Evolutionary conservation across 2,113 vertebrate species (phyloP).

Genomic region (Amazona guildingii): DNA sequence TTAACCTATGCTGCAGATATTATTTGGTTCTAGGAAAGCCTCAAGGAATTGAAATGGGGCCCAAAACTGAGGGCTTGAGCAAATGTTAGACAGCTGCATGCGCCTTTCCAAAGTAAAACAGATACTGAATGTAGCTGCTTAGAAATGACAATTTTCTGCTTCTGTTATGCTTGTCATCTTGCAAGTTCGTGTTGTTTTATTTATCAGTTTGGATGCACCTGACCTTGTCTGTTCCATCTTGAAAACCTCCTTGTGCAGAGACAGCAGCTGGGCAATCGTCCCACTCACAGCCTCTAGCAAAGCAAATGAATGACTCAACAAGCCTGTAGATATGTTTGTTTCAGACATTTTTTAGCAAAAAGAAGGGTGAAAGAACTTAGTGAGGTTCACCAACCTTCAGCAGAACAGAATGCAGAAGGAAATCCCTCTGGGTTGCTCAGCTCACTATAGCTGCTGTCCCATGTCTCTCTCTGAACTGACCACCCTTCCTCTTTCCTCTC

Average conservation of each 20-base stretch:
- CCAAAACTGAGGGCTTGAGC: neutral
- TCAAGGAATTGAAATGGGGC: conserved; percentile 5
- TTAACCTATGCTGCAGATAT: neutral
- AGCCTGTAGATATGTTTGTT: neutral
- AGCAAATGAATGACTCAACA: neutral
- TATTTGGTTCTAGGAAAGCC: neutral
- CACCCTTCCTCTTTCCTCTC: neutral
- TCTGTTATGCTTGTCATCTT: conserved; percentile 73
- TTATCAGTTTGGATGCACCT: conserved; percentile 71
- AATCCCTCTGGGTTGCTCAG: neutral
- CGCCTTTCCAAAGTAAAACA: conserved; percentile 66
- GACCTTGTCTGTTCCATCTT: conserved; percentile 74
- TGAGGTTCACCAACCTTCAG: neutral
- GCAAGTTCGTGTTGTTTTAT: conserved; percentile 59
- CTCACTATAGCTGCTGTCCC: neutral
- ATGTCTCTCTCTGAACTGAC: neutral
- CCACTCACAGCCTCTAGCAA: neutral
- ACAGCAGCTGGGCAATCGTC: conserved; percentile 36
- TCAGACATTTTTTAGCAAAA: neutral
- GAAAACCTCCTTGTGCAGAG: conserved; percentile 44
- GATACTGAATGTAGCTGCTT: conserved; percentile 78
- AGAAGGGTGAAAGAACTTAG: neutral
- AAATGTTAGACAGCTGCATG: conserved; percentile 70
- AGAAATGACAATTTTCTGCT: conserved; percentile 78
- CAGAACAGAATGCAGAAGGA: neutral